Evolutionary conservation across 53 echinoderm and acorn worm species (phyloP).

Genomic region (Mesocentrotus franciscanus): DNA sequence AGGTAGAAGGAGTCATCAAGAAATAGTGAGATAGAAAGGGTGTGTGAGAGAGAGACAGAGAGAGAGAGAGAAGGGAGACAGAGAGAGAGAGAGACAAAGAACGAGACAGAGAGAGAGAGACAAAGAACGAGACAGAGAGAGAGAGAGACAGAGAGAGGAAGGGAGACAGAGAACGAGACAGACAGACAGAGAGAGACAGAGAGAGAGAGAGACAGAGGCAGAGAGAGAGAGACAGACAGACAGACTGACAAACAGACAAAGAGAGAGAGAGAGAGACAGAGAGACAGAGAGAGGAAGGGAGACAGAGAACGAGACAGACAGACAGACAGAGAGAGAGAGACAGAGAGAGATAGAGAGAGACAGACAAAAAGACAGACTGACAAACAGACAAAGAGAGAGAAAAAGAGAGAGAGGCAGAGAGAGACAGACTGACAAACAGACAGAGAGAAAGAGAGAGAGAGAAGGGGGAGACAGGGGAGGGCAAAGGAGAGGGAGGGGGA

Average conservation of each 20-base stretch:
- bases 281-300: not conserved
- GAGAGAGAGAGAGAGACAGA: not conserved
- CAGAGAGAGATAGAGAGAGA: not conserved
- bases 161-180: not conserved
- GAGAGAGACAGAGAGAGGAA: not conserved
- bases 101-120: too few species aligned
- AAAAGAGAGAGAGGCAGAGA: not conserved
- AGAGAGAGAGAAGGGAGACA: not conserved
- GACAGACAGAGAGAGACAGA: too few species aligned
- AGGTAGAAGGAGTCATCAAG: too few species aligned
- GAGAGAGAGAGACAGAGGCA: too few species aligned
- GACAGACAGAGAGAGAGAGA: too few species aligned
- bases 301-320: not conserved
- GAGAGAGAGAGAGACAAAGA: too few species aligned
- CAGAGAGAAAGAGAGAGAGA: too few species aligned
- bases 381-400: not conserved
- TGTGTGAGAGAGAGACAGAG: not conserved
- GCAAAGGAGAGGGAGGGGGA: not conserved
- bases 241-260: too few species aligned
- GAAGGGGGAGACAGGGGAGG: not conserved
- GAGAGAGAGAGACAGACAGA: too few species aligned
- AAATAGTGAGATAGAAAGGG: too few species aligned
- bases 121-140: not conserved
- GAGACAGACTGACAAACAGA: not conserved
- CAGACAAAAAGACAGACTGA: not conserved